Base-by-base conservation (phyloP, 2,797 vertebrate species). In the Nasua narica region DNA sequence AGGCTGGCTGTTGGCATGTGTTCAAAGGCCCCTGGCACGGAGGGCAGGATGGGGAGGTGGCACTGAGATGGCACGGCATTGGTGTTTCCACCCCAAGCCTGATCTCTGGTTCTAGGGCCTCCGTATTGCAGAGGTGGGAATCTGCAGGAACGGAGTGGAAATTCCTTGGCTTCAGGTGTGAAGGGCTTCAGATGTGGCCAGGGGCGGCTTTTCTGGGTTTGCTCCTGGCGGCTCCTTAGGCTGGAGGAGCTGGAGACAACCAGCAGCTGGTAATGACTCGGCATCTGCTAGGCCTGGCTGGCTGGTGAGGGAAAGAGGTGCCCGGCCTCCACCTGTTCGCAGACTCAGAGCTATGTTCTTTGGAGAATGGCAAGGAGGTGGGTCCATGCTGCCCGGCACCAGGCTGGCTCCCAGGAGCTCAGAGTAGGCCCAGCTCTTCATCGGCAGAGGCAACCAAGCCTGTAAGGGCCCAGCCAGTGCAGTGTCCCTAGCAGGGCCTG, bases 241-340 rank as follows among this genome's bases (percentile, higher is more conserved):
- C 94, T 90, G 72, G 87, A 95, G 83, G 58, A 91, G 92, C 93
- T 82, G 74, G 90, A 94, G 91, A 85, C 43, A 18, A 84, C 77
- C 95, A 54, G 40, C 74, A 90, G 60, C 89, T 32, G 9, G 93
- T 54, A 50, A 86, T 98, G 97, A 98, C 96, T 98, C 56, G 29
- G 96, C 96, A 97, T 96, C 97, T 96, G 94, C 91, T 87, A 90
- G 85, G 74, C 52, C 58, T 35, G 40, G 43, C 81, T 87, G 92
- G 46, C 76, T 95, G 91, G 67, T 2, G 29, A n/a, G 27, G 46
- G 54, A 94, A 82, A 60, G 69, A 25, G 43, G 50, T 18, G 27
- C 65, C 82, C 43, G 72, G 79, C 18, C 76, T 84, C 50, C 6
- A 2, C 21, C 27, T 27, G 46, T 21, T 56, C 93, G 94, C 76